Evolutionary conservation across 2,888 invertebrate genomes (phyloP).

Genomic region (Tipula unca): DNA sequence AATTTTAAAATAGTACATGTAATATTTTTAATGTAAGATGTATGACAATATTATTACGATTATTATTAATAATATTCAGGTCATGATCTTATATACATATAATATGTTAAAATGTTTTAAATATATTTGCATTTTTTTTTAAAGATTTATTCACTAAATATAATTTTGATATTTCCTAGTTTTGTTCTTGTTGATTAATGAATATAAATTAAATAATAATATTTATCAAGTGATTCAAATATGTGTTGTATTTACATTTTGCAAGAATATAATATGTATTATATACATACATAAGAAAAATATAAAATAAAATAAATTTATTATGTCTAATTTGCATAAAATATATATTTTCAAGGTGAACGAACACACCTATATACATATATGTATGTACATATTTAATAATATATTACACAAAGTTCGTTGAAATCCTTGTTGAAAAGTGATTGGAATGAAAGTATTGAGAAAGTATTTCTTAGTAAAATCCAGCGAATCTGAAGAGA

Average conservation of each 20-base stretch:
- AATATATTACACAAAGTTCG: neutral
- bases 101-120: too few relatives aligned
- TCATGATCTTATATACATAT: neutral
- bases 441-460: neutral
- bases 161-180: neutral
- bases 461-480: neutral
- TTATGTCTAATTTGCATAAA: neutral
- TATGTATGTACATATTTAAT: too few relatives aligned
- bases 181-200: neutral
- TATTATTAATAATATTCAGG: neutral
- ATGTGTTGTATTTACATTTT: neutral
- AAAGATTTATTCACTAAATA: neutral
- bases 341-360: neutral
- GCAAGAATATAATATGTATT: too few relatives aligned
- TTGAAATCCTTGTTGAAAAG: neutral
- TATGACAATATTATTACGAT: neutral
- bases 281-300: neutral
- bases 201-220: neutral
- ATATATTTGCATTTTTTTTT: neutral
- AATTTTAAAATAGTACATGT: neutral
- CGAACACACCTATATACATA: neutral
- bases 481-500: neutral
- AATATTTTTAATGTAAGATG: neutral
- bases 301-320: neutral
- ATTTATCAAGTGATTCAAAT: neutral